Evolutionary conservation across 2,888 invertebrate species (phyloP).

Genomic region (Brenthis ino): DNA sequence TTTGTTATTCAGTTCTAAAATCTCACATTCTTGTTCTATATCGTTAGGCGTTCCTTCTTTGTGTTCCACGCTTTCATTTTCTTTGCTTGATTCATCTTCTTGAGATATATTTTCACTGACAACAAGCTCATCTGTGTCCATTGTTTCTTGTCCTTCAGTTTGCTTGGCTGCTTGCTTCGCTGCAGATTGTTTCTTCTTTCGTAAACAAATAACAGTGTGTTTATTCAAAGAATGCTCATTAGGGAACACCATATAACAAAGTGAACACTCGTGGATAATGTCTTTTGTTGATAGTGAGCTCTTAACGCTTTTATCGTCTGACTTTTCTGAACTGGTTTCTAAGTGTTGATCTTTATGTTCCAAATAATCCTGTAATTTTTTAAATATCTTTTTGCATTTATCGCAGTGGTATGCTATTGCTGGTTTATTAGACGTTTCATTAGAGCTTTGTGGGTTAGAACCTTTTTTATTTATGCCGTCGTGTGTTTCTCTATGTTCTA

Average conservation of each 20-base stretch:
- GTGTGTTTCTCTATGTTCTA: constrained; percentile 77
- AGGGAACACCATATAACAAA: constrained; percentile 80
- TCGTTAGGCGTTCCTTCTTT: constrained; percentile 40
- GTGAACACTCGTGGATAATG: constrained; percentile 78
- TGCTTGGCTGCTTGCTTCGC: constrained; percentile 48
- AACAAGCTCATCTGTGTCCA: constrained; percentile 38
- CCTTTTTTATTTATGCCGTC: constrained; percentile 71
- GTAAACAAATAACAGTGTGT: constrained; percentile 67
- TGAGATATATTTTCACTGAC: constrained; percentile 39
- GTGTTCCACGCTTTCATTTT: constrained; percentile 39
- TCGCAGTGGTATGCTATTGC: constrained; percentile 62
- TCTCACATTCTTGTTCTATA: constrained; percentile 15
- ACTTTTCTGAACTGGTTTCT: constrained; percentile 70
- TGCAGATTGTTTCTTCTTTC: constrained; percentile 68
- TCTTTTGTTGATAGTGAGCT: constrained; percentile 73
- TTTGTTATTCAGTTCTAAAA: constrained; percentile 7
- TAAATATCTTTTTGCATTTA: constrained; percentile 73
- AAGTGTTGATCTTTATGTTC: constrained; percentile 77
- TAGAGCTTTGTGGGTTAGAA: constrained; percentile 42
- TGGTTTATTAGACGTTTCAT: constrained; percentile 49
- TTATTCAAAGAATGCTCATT: constrained; percentile 77
- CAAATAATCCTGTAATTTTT: constrained; percentile 69
- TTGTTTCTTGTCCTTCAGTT: constrained; percentile 40
- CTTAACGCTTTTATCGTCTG: constrained; percentile 72
- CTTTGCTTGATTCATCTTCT: constrained; percentile 42